phyloP scores from a whole-genome alignment of 2,888 invertebrate species.

The Phytoseiulus persimilis region DNA sequence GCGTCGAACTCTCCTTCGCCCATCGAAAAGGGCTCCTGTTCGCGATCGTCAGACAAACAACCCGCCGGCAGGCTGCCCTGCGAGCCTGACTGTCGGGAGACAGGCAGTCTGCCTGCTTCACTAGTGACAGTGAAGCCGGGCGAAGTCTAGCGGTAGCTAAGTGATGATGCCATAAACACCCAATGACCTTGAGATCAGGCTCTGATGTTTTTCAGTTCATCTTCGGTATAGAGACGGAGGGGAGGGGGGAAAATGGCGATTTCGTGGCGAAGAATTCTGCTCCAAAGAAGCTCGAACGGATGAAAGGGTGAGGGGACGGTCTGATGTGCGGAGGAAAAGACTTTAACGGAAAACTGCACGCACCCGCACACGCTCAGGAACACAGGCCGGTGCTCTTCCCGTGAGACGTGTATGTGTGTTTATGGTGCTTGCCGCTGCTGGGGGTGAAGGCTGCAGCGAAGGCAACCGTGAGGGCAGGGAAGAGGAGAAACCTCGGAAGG shows the following conservation, averaged over 20 bases:
- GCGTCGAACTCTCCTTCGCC: too few species aligned
- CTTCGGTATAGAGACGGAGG: neutral
- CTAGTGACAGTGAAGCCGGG: neutral
- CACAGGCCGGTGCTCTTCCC: neutral
- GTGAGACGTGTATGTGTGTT: conserved; percentile 5
- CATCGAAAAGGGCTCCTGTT: too few species aligned
- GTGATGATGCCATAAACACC: neutral
- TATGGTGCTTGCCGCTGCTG: neutral
- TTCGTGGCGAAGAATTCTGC: neutral
- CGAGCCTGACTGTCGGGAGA: neutral
- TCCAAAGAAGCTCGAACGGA: neutral
- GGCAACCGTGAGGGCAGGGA: neutral
- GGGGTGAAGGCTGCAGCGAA: too few species aligned
- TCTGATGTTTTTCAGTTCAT: neutral
- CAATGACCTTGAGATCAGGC: neutral
- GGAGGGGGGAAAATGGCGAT: neutral
- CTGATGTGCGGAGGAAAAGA: neutral
- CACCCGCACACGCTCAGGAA: neutral
- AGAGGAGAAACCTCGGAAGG: neutral
- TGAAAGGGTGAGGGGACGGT: neutral
- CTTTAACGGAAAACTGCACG: conserved; percentile 5
- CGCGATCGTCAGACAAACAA: neutral
- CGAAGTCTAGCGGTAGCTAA: neutral
- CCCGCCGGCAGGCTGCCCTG: neutral
- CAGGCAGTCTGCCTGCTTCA: neutral